Conservation (phyloP, 2,888 invertebrate genomes). For the Chesias legatella region DNA sequence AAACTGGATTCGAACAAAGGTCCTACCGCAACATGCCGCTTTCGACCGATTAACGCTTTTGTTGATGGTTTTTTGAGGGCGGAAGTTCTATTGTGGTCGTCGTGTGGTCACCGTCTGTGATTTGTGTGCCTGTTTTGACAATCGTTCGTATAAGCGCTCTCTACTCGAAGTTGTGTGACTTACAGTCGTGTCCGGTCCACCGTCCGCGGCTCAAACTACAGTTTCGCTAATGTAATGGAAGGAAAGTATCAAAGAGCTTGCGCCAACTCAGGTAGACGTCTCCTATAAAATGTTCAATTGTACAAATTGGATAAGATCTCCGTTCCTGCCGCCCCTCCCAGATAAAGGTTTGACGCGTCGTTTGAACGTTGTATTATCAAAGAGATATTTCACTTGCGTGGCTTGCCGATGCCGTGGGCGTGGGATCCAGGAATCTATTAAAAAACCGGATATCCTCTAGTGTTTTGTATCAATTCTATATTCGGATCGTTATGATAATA, state of each 20-base stretch:
- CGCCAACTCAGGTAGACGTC: slow-evolving; percentile 45
- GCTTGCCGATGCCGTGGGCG: slow-evolving; percentile 49
- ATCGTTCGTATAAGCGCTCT: slow-evolving; percentile 48
- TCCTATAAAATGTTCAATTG: slow-evolving; percentile 33
- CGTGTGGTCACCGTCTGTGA: slow-evolving; percentile 59
- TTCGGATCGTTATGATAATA: slow-evolving; percentile 40
- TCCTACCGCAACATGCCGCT: slow-evolving; percentile 48
- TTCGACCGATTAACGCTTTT: slow-evolving; percentile 48
- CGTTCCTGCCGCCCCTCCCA: slow-evolving; percentile 41
- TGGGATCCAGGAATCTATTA: slow-evolving; percentile 53
- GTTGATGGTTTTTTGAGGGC: slow-evolving; percentile 48
- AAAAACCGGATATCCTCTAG: slow-evolving; percentile 68
- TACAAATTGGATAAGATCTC: slow-evolving; percentile 49
- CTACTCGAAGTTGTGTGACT: slow-evolving; percentile 41
- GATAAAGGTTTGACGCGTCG: slow-evolving; percentile 43
- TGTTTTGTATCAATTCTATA: slow-evolving; percentile 52
- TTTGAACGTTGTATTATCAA: slow-evolving; percentile 46
- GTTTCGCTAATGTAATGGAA: slow-evolving; percentile 29
- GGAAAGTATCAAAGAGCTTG: slow-evolving; percentile 29
- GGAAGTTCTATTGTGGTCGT: slow-evolving; percentile 60
- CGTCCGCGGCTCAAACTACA: slow-evolving; percentile 24
- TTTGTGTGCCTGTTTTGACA: slow-evolving; percentile 65
- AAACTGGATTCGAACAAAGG: slow-evolving; percentile 40
- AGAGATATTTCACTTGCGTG: slow-evolving; percentile 33
- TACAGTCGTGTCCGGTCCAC: slow-evolving; percentile 38